Base-by-base conservation (phyloP, 2,113 vertebrate genomes). In the Orthochromis indermauri region DNA sequence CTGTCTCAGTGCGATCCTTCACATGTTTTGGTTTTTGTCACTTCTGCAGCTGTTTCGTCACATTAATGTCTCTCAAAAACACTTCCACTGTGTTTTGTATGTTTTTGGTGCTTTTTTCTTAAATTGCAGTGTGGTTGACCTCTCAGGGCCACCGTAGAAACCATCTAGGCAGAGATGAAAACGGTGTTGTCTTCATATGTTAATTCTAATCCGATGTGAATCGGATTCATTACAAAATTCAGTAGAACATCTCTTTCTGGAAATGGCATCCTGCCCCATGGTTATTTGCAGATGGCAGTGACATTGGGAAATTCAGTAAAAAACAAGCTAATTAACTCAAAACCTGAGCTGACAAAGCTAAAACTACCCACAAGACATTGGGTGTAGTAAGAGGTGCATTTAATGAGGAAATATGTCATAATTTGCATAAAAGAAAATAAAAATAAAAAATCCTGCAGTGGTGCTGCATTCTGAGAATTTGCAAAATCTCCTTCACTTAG, bases 401-500 rank as follows among this genome's bases (percentile, higher is more conserved):
- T 28, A 76, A 19, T 8, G 71, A 78, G 71, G 26, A 49, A 49
- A 49, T 49, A 2, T 49, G 6, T 28, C 45, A 78, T 51, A 13
- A 49, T n/a, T n/a, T 49, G 0, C 0, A 11, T 49, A 31, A 76
- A 76, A 47, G 0, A 28, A 17, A 21, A 24, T 1, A 26, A 63
- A 63, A 19, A 7, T 0, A 19, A 49, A 76, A 76, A 19, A 12
- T 31, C 26, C 42, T 49, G 42, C 42, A 76, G 14, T 7, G 40
- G 24, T 19, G 71, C 71, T 78, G 24, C 42, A 49, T 4, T n/a
- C 42, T 51, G 10, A 78, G 42, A 51, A 78, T 13, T 51, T 78
- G 26, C 31, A 14, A 68, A 68, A 68, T 68, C 26, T 19, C 90
- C 16, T 85, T n/a, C 86, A 59, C 82, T 2, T 90, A 99, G 99